phyloP scores from a whole-genome alignment of 92 coral and sea anemone genomes.

The Bergia sp. region DNA sequence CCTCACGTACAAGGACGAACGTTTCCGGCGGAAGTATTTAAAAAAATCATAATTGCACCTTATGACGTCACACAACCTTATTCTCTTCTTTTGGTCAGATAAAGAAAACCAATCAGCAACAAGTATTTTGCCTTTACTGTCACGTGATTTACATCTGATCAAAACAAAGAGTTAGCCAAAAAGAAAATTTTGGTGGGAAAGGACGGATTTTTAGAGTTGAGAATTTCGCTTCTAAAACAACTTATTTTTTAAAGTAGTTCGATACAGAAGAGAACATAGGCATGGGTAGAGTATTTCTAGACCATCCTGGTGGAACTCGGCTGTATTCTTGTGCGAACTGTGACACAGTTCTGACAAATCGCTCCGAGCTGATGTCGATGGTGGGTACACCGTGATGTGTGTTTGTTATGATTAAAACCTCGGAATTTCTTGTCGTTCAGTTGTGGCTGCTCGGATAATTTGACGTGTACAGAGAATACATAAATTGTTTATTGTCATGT shows the following conservation, averaged over 20 bases:
- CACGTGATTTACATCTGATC: slow-evolving; percentile 76
- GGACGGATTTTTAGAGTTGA: not conserved
- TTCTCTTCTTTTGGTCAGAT: not conserved
- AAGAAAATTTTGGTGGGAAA: slow-evolving; percentile 29
- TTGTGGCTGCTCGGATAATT: slow-evolving; percentile 23
- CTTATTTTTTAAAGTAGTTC: not conserved
- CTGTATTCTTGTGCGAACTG: slow-evolving; percentile 99
- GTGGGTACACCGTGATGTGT: slow-evolving; percentile 60
- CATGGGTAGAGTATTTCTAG: slow-evolving; percentile 96
- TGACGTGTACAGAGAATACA: not conserved
- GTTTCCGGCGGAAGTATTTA: slow-evolving; percentile 24
- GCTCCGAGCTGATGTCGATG: slow-evolving; percentile 95
- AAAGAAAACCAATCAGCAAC: slow-evolving; percentile 29
- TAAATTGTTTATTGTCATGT: not conserved
- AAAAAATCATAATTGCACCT: not conserved
- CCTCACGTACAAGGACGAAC: not conserved
- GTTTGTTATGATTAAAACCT: slow-evolving; percentile 40
- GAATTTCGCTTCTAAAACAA: slow-evolving; percentile 19
- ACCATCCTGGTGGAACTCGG: slow-evolving; percentile 97
- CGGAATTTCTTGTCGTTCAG: slow-evolving; percentile 1
- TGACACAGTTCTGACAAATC: slow-evolving; percentile 99
- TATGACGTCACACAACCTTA: slow-evolving; percentile 10
- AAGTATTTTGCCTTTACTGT: slow-evolving; percentile 19
- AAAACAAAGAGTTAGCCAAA: slow-evolving; percentile 67
- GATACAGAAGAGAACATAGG: slow-evolving; percentile 1